Percentiles rank a stretch among this genome's conserved stretches.
Conservation (phyloP, 2,797 vertebrate species). For the Natrix natrix region DNA sequence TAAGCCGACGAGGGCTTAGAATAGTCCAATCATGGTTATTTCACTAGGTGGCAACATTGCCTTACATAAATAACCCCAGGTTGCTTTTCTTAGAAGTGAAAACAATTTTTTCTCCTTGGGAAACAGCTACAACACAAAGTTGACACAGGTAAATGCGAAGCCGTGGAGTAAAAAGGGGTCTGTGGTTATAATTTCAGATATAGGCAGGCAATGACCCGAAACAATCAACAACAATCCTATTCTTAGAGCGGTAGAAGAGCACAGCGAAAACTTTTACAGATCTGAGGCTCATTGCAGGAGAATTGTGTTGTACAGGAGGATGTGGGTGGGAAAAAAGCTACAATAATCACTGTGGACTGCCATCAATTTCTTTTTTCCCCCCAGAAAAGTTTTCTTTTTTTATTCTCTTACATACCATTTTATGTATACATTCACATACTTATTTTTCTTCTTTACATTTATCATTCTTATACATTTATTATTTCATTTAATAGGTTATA, state of each 20-base stretch:
- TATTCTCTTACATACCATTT: too few relatives aligned
- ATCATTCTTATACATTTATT: too few relatives aligned
- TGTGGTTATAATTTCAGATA: neutral
- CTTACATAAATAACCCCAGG: neutral
- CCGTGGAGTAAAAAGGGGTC: neutral
- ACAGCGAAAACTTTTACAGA: too few relatives aligned
- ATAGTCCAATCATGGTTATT: neutral
- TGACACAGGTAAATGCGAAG: neutral
- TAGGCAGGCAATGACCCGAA: neutral
- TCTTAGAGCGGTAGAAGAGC: neutral
- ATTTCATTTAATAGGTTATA: too few relatives aligned
- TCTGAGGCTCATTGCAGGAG: neutral
- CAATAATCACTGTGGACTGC: neutral
- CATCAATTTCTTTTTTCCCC: too few relatives aligned
- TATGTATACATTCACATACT: too few relatives aligned
- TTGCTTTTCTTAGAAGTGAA: neutral
- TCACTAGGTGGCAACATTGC: constrained; percentile 67
- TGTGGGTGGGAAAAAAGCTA: neutral
- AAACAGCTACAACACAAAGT: neutral
- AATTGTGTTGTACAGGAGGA: too few relatives aligned
- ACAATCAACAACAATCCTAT: neutral
- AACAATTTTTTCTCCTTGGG: neutral
- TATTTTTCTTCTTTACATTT: too few relatives aligned
- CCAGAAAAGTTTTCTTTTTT: too few relatives aligned
- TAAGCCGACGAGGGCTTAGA: neutral